Conservation (phyloP, 2,888 invertebrate genomes). For the Hypomecis atomaria region DNA sequence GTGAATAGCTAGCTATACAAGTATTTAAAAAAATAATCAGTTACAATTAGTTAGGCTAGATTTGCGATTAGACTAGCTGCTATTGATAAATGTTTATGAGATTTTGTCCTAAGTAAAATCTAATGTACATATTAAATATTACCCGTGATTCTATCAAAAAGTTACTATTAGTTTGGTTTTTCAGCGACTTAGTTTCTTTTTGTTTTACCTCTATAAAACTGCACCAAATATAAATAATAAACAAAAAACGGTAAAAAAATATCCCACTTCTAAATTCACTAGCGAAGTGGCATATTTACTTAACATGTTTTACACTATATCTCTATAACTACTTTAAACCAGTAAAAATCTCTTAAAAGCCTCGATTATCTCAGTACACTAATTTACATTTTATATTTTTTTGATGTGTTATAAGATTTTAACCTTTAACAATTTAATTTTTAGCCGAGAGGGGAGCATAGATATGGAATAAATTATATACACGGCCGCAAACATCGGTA, state of each 20-base stretch:
- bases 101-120: neutral
- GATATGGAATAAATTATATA: slow-evolving; percentile 72
- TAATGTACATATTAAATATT: no score
- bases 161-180: neutral
- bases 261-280: slow-evolving; percentile 44
- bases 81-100: neutral
- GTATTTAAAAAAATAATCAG: neutral
- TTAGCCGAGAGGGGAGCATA: slow-evolving; percentile 83
- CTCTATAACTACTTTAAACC: slow-evolving; percentile 51
- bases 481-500: slow-evolving; percentile 74
- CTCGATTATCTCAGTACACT: slow-evolving; percentile 45
- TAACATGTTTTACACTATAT: slow-evolving; percentile 59
- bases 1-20: neutral
- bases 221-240: slow-evolving; percentile 50
- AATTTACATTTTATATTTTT: slow-evolving; percentile 49
- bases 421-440: slow-evolving; percentile 78
- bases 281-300: slow-evolving; percentile 52
- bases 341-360: slow-evolving; percentile 45
- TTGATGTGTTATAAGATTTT: slow-evolving; percentile 57
- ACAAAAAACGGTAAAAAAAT: slow-evolving; percentile 42
- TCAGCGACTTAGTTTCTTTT: neutral
- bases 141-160: neutral
- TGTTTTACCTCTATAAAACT: slow-evolving; percentile 54
- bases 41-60: neutral
- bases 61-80: no score